phyloP scores from a whole-genome alignment of 2,797 vertebrate genomes.

The Amniataba percoides region DNA sequence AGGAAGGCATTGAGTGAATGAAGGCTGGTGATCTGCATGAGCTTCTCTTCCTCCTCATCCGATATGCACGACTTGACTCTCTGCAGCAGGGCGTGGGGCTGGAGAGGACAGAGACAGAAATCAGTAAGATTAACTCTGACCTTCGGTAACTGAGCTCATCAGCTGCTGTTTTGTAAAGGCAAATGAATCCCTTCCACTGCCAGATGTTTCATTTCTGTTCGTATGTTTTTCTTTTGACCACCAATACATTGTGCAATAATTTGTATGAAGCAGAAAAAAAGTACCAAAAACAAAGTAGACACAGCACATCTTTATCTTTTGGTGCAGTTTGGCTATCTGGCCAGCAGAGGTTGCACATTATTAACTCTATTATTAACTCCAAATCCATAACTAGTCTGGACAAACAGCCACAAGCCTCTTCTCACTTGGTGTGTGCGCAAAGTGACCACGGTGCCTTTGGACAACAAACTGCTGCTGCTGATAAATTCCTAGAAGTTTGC shows the following conservation, averaged over 20 bases:
- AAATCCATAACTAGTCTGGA: not conserved
- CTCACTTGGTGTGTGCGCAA: not conserved
- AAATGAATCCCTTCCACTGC: not conserved
- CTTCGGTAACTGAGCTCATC: not conserved
- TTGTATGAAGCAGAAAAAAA: not conserved
- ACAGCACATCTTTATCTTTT: not conserved
- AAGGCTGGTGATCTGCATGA: conserved; percentile 99
- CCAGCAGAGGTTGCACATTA: conserved; percentile 46
- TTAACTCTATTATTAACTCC: conserved; percentile 15
- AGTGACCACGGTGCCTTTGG: not conserved
- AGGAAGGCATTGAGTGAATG: conserved; percentile 99
- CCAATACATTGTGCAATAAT: not conserved
- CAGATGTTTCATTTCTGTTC: not conserved
- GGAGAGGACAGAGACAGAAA: conserved; percentile 29
- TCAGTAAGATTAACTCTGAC: not conserved
- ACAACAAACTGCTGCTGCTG: not conserved
- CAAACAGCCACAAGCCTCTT: not conserved
- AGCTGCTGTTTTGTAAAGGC: not conserved
- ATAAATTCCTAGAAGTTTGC: not conserved
- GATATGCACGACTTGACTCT: conserved; percentile 97
- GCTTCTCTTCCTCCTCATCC: conserved; percentile 97
- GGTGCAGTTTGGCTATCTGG: conserved; percentile 10
- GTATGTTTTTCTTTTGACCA: not conserved
- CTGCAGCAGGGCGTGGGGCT: conserved; percentile 96
- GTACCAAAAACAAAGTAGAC: not conserved